Evolutionary conservation across 2,888 invertebrate species (phyloP).

Genomic region (Pomacea canaliculata): DNA sequence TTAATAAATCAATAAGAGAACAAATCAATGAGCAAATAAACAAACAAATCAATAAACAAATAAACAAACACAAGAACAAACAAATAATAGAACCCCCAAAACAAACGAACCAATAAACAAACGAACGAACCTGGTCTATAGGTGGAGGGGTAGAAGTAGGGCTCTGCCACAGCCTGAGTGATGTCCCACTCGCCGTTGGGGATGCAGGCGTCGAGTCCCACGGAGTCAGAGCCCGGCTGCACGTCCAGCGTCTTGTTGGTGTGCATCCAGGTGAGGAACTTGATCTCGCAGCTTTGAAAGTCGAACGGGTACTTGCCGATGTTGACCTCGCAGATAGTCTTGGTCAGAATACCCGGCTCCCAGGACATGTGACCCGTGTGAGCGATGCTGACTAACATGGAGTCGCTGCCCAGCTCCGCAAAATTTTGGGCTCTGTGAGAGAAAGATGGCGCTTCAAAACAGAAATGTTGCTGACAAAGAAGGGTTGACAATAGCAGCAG

Average conservation of each 20-base stretch:
- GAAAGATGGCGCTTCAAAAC: background rate
- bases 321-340: conserved; percentile 53
- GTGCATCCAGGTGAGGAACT: conserved; percentile 54
- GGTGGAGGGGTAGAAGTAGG: conserved; percentile 43
- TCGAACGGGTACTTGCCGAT: conserved; percentile 55
- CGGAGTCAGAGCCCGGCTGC: conserved; percentile 29
- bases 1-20: too few relatives aligned
- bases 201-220: conserved; percentile 39
- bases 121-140: conserved; percentile 34
- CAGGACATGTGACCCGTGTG: conserved; percentile 43
- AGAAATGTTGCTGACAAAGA: too few relatives aligned
- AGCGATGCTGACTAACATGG: conserved; percentile 45
- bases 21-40: too few relatives aligned
- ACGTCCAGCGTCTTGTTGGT: conserved; percentile 49
- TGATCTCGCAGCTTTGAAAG: conserved; percentile 47
- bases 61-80: background rate
- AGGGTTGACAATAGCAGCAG: too few relatives aligned
- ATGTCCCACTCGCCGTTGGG: conserved; percentile 54
- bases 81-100: background rate
- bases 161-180: conserved; percentile 33
- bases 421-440: conserved; percentile 47
- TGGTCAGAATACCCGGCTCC: conserved; percentile 51
- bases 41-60: background rate
- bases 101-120: background rate
- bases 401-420: conserved; percentile 44